Base-by-base conservation (phyloP, 1,140 invertebrate genomes). In the Zaprionus kolodkinae region DNA sequence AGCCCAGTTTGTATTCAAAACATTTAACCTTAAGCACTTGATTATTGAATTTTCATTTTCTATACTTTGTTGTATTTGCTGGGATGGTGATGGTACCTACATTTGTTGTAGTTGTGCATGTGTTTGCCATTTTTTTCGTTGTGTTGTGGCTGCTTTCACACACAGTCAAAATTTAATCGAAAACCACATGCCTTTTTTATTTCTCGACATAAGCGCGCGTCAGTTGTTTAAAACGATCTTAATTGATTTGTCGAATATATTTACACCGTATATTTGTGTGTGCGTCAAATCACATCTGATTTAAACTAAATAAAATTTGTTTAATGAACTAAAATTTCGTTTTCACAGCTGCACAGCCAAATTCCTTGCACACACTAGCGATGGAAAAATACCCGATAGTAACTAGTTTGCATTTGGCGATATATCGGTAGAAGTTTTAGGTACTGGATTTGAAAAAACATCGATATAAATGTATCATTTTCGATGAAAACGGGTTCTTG, bases 1-100 rank as follows among this genome's bases (percentile, higher is more conserved):
- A 25, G 17, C 43, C 33, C 38, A 33, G n/a, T 55, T 60, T 61
- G 38, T 68, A 66, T 57, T 68, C 25, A 38, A 67, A 38, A 73
- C 57, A 78, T 69, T 75, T 89, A 88, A 89, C 85, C 85, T 78
- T 75, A 65, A 60, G 48, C 66, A 66, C 40, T 61, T 35, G 21
- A 70, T 86, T 90, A 89, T 89, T 90, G 86, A 90, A 85, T 90
- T 90, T 89, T 89, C 85, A 73, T 82, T 65, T 82, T 50, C 57
- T 50, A 17, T 48, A 72, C 12, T 45, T 59, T 73, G 54, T 77
- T 65, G 60, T 80, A 62, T 74, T 45, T 76, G 57, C 60, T 76
- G 65, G 10, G 40, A 45, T 57, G 65, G 60, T 45, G 12, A 45
- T 75, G 61, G 50, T 88, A 89, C 84, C 80, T 89, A 88, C 80